Evolutionary conservation across 2,888 invertebrate genomes (phyloP).

Genomic region (Heliconius aoede): DNA sequence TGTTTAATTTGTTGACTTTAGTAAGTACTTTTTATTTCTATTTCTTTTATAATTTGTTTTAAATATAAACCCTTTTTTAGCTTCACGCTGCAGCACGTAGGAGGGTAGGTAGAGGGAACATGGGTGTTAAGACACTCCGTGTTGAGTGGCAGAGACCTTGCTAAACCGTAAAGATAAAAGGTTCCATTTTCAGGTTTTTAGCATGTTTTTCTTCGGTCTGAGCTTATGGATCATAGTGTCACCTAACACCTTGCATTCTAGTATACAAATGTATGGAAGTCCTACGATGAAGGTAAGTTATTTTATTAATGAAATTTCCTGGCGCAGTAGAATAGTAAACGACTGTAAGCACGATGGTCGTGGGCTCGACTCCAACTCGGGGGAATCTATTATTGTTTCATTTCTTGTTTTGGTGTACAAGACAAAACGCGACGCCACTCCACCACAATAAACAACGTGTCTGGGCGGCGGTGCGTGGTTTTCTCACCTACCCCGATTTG

Average conservation of each 20-base stretch:
- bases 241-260: not conserved
- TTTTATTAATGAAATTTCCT: not conserved
- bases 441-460: no score
- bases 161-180: no score
- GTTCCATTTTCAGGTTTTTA: not conserved
- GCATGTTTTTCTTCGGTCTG: not conserved
- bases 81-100: not conserved
- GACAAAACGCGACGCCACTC: no score
- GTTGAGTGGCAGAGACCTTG: no score
- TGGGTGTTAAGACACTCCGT: no score
- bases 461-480: no score
- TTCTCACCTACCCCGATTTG: no score
- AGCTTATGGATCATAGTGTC: slow-evolving; percentile 16
- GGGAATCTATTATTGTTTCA: no score
- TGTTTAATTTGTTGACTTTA: not conserved
- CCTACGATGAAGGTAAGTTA: not conserved
- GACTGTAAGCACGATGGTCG: no score
- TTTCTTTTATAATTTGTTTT: not conserved
- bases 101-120: not conserved
- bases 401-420: no score
- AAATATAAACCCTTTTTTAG: no score
- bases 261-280: slow-evolving; percentile 1
- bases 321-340: not conserved
- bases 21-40: not conserved
- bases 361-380: no score